Evolutionary conservation across 2,113 vertebrate species (phyloP), one percentile per base, ranked within the genome.

Genomic region (Hydrolagus affinis): DNA sequence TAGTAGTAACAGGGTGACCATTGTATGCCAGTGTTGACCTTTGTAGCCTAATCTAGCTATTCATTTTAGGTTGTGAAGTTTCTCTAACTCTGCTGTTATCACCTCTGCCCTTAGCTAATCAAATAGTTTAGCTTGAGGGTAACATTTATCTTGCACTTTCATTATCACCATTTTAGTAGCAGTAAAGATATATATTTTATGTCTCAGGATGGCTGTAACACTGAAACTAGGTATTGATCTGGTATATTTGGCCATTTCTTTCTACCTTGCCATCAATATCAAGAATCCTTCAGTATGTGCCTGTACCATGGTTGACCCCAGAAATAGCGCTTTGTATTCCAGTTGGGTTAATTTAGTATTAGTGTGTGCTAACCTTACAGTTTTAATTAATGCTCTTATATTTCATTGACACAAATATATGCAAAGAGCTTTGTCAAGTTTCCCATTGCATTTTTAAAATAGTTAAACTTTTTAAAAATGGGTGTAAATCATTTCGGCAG

Each of bases 221-320:
- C 93, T 94, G 94, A 98, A 98, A 97, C 96, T 95, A 98, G 94
- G 93, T 99, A 98, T 98, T 95, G 97, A 99, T 99, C 96, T 93
- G 92, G 94, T 93, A 94, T 96, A 96, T 97, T 96, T 95, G 95
- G 96, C 96, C 95, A 98, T 99, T 98, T 98, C 96, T 97, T 96
- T 95, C 94, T 91, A 93, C 92, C 90, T 93, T 88, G 89, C 95
- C 95, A 96, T 98, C 96, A 95, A 97, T 98, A 98, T 94, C 93
- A 86, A 93, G 95, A 83, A 83, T 30, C 78, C 25, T 83, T 95
- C 95, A 96, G 95, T 93, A 94, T 94, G 92, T 90, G 91, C 95
- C 94, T 94, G 95, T 93, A 94, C 92, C 89, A 92, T 95, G 95
- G 93, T 96, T 98, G 97, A 98, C 97, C 97, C 95, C 94, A 93